Percentiles rank a stretch among this genome's conserved stretches.
These are phyloP conservation scores for Protomyctophum bolini DNA, from an alignment of 2,113 vertebrate genomes.

Conservation along the genomic window DNA sequence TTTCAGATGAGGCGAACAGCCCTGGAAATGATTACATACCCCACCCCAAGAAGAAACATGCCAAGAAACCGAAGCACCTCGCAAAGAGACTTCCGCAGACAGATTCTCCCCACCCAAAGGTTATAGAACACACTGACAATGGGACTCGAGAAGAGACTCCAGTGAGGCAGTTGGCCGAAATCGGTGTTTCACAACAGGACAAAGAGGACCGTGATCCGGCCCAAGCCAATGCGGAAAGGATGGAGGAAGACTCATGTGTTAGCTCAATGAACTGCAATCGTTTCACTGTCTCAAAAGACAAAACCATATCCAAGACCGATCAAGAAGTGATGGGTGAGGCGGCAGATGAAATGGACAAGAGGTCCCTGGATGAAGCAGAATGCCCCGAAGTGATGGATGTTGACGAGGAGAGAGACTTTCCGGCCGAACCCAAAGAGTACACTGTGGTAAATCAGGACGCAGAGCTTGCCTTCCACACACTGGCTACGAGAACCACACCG, in stretches of 20 bases:
- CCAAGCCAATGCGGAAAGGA: conserved; percentile 6
- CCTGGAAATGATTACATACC: conserved; percentile 69
- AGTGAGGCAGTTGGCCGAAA: neutral
- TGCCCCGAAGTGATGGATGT: conserved; percentile 63
- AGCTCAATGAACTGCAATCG: conserved; percentile 50
- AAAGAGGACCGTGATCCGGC: neutral
- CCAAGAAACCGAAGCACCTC: conserved; percentile 94
- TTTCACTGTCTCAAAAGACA: conserved; percentile 48
- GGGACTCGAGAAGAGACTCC: conserved; percentile 16
- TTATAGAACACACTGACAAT: conserved; percentile 10
- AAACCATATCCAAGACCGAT: conserved; percentile 27
- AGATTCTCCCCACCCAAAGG: neutral
- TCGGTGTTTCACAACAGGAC: conserved; percentile 22
- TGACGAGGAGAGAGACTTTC: conserved; percentile 50
- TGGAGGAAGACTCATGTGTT: conserved; percentile 20
- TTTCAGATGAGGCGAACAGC: conserved; percentile 90
- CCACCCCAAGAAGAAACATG: conserved; percentile 82
- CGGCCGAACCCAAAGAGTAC: conserved; percentile 63
- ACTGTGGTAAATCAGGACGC: conserved; percentile 84
- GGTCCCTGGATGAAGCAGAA: conserved; percentile 76
- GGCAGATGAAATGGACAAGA: conserved; percentile 71
- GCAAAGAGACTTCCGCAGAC: conserved; percentile 83
- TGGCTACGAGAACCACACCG: conserved; percentile 80
- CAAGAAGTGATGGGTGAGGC: conserved; percentile 57
- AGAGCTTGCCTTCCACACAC: conserved; percentile 85